Evolutionary conservation across 2,888 invertebrate genomes (phyloP).

Genomic region (Andrena hattorfiana): DNA sequence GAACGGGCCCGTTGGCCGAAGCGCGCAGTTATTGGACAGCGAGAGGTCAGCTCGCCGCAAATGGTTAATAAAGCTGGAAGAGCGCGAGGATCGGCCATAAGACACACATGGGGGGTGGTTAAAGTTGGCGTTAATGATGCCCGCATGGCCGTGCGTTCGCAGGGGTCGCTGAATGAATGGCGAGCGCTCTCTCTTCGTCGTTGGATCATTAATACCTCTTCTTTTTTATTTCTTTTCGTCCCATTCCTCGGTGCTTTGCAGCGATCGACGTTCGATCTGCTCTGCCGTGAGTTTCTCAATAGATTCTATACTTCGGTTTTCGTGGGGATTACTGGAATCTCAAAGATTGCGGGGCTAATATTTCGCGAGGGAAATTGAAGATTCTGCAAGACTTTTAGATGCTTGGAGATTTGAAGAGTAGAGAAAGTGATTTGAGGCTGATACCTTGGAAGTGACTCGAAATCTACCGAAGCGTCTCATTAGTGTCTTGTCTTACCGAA

Average conservation of each 20-base stretch:
- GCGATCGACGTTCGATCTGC: not conserved
- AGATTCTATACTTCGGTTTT: not conserved
- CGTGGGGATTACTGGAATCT: not conserved
- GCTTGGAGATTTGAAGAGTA: too few relatives aligned
- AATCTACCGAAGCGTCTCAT: too few relatives aligned
- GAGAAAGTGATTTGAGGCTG: too few relatives aligned
- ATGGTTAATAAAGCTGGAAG: constrained; percentile 77
- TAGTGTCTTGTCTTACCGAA: too few relatives aligned
- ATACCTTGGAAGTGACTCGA: too few relatives aligned
- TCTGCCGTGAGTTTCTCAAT: too few relatives aligned
- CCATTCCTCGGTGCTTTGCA: not conserved
- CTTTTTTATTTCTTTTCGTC: constrained; percentile 8
- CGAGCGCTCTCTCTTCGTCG: constrained; percentile 30
- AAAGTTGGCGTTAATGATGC: constrained; percentile 83
- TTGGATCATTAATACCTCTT: constrained; percentile 44
- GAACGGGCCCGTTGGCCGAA: constrained; percentile 60
- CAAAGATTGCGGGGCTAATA: too few relatives aligned
- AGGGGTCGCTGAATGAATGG: constrained; percentile 78
- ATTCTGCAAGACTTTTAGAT: too few relatives aligned
- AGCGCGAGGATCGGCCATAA: constrained; percentile 74
- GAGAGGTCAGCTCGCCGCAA: constrained; percentile 72
- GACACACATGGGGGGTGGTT: constrained; percentile 77
- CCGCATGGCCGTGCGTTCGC: constrained; percentile 75
- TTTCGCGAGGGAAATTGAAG: too few relatives aligned
- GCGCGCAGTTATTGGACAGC: constrained; percentile 73